These are phyloP conservation scores for Germaria angustata DNA, from an alignment of 2,888 invertebrate species.

Conservation along the genomic window DNA sequence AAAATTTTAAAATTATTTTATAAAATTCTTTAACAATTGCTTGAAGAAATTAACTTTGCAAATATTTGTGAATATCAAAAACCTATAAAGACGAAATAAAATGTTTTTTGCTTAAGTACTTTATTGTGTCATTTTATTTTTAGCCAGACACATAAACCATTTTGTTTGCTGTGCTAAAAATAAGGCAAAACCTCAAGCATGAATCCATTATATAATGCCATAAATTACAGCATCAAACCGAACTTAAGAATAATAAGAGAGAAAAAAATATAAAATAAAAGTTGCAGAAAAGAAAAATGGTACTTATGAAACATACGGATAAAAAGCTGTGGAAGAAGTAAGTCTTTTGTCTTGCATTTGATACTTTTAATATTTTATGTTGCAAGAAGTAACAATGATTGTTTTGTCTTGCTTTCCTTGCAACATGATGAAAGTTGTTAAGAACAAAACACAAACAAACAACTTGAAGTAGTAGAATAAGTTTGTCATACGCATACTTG, in stretches of 20 bases:
- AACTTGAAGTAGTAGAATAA: conserved; percentile 25
- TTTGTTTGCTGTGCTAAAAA: conserved; percentile 26
- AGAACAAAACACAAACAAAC: conserved; percentile 30
- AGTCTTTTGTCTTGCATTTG: conserved; percentile 36
- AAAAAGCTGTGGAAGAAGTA: background rate
- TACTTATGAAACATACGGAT: conserved; percentile 18
- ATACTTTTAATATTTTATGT: conserved; percentile 31
- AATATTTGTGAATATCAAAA: conserved; percentile 38
- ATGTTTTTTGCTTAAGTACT: conserved; percentile 54
- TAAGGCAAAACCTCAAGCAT: conserved; percentile 40
- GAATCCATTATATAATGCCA: conserved; percentile 45
- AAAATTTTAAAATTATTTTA: background rate
- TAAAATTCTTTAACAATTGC: background rate
- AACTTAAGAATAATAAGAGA: conserved; percentile 10
- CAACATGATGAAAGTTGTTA: conserved; percentile 42
- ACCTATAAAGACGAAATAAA: conserved; percentile 19
- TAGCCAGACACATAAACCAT: conserved; percentile 66
- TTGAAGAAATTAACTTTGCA: conserved; percentile 31
- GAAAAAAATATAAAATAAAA: conserved; percentile 5
- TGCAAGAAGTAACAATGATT: conserved; percentile 8
- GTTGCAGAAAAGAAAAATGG: conserved; percentile 16
- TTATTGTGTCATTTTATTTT: conserved; percentile 62
- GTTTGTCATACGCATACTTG: conserved; percentile 27
- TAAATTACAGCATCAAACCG: conserved; percentile 46
- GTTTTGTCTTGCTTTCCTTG: conserved; percentile 24